Evolutionary conservation across 2,888 invertebrate species (phyloP).

Genomic region (Lasiommata megera): DNA sequence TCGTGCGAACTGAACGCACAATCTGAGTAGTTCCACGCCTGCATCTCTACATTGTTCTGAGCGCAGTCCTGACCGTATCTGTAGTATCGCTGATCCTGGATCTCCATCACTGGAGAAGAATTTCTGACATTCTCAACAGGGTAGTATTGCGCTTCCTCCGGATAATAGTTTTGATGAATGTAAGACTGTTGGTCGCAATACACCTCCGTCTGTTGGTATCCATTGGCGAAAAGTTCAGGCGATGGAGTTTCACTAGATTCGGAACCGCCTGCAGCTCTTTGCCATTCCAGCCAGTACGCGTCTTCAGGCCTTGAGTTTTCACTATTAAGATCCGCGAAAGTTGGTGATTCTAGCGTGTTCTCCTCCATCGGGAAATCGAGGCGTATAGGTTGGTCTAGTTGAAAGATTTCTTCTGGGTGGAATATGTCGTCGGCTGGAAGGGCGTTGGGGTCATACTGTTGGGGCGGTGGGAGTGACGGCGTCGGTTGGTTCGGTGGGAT

Average conservation of each 20-base stretch:
- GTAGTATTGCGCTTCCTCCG: slow-evolving; percentile 70
- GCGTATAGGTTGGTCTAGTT: slow-evolving; percentile 86
- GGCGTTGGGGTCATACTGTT: slow-evolving; percentile 82
- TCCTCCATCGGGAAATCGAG: slow-evolving; percentile 82
- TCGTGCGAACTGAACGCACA: slow-evolving; percentile 61
- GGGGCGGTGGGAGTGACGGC: slow-evolving; percentile 58
- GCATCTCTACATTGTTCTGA: slow-evolving; percentile 57
- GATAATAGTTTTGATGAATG: slow-evolving; percentile 62
- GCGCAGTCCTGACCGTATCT: slow-evolving; percentile 63
- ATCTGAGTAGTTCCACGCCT: slow-evolving; percentile 64
- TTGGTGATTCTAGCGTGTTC: slow-evolving; percentile 82
- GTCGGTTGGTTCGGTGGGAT: slow-evolving; percentile 48
- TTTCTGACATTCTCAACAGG: slow-evolving; percentile 59
- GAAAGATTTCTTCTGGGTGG: slow-evolving; percentile 90
- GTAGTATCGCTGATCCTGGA: slow-evolving; percentile 64
- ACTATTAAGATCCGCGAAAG: slow-evolving; percentile 86
- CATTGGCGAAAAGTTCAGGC: slow-evolving; percentile 73
- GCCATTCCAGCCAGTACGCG: slow-evolving; percentile 81
- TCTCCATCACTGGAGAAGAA: slow-evolving; percentile 54
- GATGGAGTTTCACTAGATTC: slow-evolving; percentile 81
- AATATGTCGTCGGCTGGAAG: slow-evolving; percentile 85
- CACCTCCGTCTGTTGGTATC: slow-evolving; percentile 63
- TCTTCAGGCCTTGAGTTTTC: slow-evolving; percentile 85
- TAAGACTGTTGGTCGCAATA: slow-evolving; percentile 68
- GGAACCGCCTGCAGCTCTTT: slow-evolving; percentile 67